Conservation (phyloP, 1,140 invertebrate species). For the Drosophila azteca region DNA sequence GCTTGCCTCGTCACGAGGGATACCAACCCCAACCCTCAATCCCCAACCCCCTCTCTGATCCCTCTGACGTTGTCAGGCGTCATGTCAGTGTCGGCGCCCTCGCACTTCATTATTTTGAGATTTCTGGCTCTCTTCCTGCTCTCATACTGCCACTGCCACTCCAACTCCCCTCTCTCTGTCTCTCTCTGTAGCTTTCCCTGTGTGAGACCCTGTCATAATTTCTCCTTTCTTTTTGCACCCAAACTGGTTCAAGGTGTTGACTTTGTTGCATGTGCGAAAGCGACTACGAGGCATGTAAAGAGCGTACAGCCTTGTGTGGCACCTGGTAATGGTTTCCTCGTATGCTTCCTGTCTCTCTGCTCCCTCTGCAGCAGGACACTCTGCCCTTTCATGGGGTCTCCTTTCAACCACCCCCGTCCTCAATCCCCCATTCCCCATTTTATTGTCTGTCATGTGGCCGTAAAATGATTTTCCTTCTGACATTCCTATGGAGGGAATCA, state of each 20-base stretch:
- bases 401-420: background rate
- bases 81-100: slow-evolving; percentile 53
- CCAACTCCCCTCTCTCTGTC: background rate
- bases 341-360: slow-evolving; percentile 32
- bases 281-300: slow-evolving; percentile 23
- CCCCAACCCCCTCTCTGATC: background rate
- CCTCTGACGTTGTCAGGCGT: slow-evolving; percentile 25
- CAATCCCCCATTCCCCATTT: slow-evolving; percentile 30
- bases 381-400: slow-evolving; percentile 4
- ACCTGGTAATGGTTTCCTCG: slow-evolving; percentile 65
- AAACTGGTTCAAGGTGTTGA: slow-evolving; percentile 80
- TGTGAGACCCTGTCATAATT: slow-evolving; percentile 45
- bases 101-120: slow-evolving; percentile 80
- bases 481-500: slow-evolving; percentile 8
- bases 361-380: slow-evolving; percentile 3
- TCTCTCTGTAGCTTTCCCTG: background rate
- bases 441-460: slow-evolving; percentile 76
- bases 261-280: slow-evolving; percentile 55
- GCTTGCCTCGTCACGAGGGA: slow-evolving; percentile 32
- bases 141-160: background rate
- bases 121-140: slow-evolving; percentile 32
- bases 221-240: slow-evolving; percentile 50
- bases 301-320: slow-evolving; percentile 32
- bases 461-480: slow-evolving; percentile 76
- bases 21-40: too few species aligned